Percentiles rank a stretch among this genome's conserved stretches.
Evolutionary conservation across 2,113 vertebrate species (phyloP).

Genomic region (Riparia riparia): DNA sequence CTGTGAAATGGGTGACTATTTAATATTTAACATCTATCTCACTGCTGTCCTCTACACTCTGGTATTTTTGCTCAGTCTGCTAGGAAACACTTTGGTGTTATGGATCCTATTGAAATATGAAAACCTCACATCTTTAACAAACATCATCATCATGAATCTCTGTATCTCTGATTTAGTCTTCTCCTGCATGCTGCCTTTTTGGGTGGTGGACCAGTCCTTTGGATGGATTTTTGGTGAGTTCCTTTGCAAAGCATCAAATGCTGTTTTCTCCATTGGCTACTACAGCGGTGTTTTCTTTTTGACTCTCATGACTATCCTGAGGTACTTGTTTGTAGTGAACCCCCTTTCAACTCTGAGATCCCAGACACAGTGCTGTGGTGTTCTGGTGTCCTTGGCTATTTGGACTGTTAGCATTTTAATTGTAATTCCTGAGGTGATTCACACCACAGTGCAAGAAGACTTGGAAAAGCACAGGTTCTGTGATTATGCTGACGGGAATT

Average conservation of each 20-base stretch:
- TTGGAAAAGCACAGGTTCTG: slow-evolving; percentile 3
- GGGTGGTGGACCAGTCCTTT: slow-evolving; percentile 71
- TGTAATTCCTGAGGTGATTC: slow-evolving; percentile 77
- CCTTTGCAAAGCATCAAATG: slow-evolving; percentile 81
- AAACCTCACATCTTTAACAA: slow-evolving; percentile 86
- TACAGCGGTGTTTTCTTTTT: slow-evolving; percentile 89
- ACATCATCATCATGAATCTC: slow-evolving; percentile 89
- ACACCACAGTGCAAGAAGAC: slow-evolving; percentile 24
- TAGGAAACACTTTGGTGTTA: slow-evolving; percentile 89
- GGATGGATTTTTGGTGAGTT: slow-evolving; percentile 83
- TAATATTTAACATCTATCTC: slow-evolving; percentile 44
- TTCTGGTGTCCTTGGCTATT: slow-evolving; percentile 66
- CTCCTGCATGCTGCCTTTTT: slow-evolving; percentile 86
- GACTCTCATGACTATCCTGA: slow-evolving; percentile 86
- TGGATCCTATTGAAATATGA: slow-evolving; percentile 88
- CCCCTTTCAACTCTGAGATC: slow-evolving; percentile 81
- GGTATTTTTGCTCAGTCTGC: slow-evolving; percentile 82
- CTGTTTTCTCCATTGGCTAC: slow-evolving; percentile 86
- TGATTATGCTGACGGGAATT: slow-evolving; percentile 17
- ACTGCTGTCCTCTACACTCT: slow-evolving; percentile 79
- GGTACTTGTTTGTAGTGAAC: slow-evolving; percentile 84
- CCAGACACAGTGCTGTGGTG: slow-evolving; percentile 59
- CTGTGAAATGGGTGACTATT: slow-evolving; percentile 68
- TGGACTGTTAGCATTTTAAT: slow-evolving; percentile 81
- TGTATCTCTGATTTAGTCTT: slow-evolving; percentile 89